phyloP scores from a whole-genome alignment of 2,888 invertebrate species.

The Endomychus coccineus region DNA sequence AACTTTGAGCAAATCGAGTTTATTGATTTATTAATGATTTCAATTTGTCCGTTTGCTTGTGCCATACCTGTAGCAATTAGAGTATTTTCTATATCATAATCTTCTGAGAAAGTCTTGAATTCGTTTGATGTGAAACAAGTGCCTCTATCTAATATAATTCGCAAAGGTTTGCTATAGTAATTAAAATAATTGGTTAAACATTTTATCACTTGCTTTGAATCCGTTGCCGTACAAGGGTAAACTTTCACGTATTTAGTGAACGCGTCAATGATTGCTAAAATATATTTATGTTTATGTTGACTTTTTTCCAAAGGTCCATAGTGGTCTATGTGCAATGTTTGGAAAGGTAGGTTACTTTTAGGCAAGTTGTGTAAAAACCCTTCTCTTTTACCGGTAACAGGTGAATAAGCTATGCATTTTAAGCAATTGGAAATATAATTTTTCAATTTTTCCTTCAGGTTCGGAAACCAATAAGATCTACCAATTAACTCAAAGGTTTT shows the following conservation, averaged over 20 bases:
- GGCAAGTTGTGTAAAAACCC: constrained; percentile 26
- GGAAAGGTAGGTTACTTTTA: constrained; percentile 26
- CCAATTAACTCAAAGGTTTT: constrained; percentile 26
- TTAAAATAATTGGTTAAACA: constrained; percentile 22
- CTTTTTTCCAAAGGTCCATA: constrained; percentile 23
- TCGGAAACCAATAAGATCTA: constrained; percentile 31
- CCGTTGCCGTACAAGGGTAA: constrained; percentile 21
- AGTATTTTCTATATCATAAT: too few relatives aligned
- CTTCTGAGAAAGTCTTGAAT: constrained; percentile 23
- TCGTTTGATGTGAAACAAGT: constrained; percentile 24
- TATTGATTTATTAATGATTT: constrained; percentile 18
- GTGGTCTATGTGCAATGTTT: constrained; percentile 28
- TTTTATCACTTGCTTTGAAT: constrained; percentile 19
- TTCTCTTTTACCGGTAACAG: constrained; percentile 22
- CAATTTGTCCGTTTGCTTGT: constrained; percentile 27
- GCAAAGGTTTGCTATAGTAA: too few relatives aligned
- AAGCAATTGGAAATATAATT: constrained; percentile 26
- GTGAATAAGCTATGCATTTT: constrained; percentile 26
- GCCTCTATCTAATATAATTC: constrained; percentile 26
- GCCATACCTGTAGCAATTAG: too few relatives aligned
- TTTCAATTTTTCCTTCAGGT: constrained; percentile 23
- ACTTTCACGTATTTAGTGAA: constrained; percentile 28
- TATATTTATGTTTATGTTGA: constrained; percentile 16
- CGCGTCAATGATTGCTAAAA: constrained; percentile 26
- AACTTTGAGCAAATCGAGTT: constrained; percentile 23